Conservation (phyloP, 1,140 invertebrate species). For the Drosophila rufa region DNA sequence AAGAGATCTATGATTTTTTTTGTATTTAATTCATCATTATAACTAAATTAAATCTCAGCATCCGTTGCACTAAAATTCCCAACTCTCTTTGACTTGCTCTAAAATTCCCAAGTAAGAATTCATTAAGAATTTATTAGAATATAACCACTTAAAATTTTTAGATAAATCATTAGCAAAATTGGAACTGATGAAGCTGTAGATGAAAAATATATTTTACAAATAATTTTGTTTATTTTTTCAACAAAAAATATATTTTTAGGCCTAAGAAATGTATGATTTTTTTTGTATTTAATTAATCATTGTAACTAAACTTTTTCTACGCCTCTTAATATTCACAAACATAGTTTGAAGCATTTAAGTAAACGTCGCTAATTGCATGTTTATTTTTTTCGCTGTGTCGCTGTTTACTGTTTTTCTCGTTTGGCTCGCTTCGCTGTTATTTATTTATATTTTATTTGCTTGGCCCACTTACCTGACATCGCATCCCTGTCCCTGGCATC, state of each 20-base stretch:
- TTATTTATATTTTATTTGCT: conserved; percentile 64
- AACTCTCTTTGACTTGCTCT: too few species aligned
- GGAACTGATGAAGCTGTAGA: too few species aligned
- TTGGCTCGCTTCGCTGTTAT: conserved; percentile 47
- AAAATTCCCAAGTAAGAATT: too few species aligned
- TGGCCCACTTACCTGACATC: conserved; percentile 71
- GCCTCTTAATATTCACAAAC: not conserved
- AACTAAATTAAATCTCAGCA: too few species aligned
- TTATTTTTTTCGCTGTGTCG: conserved; percentile 13
- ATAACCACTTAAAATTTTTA: too few species aligned
- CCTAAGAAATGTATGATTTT: not conserved
- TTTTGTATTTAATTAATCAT: not conserved
- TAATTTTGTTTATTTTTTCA: too few species aligned
- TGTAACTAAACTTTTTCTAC: not conserved
- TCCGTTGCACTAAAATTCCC: too few species aligned
- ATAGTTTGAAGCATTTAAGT: not conserved
- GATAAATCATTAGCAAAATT: too few species aligned
- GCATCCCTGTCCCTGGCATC: conserved; percentile 13
- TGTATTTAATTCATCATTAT: not conserved
- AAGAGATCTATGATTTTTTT: not conserved
- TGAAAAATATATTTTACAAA: too few species aligned
- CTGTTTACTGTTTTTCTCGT: conserved; percentile 40
- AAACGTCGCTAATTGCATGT: not conserved
- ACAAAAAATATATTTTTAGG: too few species aligned
- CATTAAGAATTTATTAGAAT: too few species aligned